phyloP scores from a whole-genome alignment of 30 jellyfish, hydroid and myxozoan genomes.

The Nemopilema nomurai region DNA sequence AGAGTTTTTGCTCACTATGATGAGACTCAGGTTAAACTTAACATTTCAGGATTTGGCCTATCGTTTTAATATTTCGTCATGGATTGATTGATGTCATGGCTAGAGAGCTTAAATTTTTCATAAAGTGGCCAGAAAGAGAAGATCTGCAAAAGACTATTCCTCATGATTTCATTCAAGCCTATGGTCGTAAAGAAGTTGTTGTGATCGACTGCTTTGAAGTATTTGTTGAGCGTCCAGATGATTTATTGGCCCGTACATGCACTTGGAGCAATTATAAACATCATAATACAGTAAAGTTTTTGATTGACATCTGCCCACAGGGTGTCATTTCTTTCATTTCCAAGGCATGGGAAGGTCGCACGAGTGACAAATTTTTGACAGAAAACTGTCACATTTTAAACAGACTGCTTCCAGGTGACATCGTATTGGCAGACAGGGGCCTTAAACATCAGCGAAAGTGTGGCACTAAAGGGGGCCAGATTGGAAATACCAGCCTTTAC shows the following conservation, averaged over 20 bases:
- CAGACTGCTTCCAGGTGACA: constrained; percentile 29
- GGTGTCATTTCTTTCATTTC: constrained; percentile 47
- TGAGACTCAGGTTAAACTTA: constrained; percentile 25
- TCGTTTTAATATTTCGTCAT: constrained; percentile 13
- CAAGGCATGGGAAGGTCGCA: constrained; percentile 70
- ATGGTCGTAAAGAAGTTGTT: constrained; percentile 11
- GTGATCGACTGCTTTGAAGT: constrained; percentile 50
- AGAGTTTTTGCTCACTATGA: constrained; percentile 33
- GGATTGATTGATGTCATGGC: constrained; percentile 11
- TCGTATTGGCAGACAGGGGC: constrained; percentile 44
- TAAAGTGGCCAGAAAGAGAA: constrained; percentile 41
- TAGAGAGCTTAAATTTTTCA: neutral
- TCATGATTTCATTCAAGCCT: neutral
- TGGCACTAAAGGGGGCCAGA: constrained; percentile 10
- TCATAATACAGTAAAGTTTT: constrained; percentile 31
- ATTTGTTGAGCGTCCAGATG: constrained; percentile 36
- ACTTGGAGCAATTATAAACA: constrained; percentile 37
- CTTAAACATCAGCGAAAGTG: constrained; percentile 28
- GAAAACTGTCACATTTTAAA: constrained; percentile 25
- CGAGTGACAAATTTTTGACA: constrained; percentile 49
- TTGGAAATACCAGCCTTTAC: constrained; percentile 32
- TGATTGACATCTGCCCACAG: constrained; percentile 53
- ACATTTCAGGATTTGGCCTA: constrained; percentile 46
- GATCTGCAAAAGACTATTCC: constrained; percentile 33
- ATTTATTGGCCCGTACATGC: constrained; percentile 27